Evolutionary conservation across 2,797 vertebrate species (phyloP), one percentile per base, ranked within the genome.

Genomic region (Brachymystax lenok): DNA sequence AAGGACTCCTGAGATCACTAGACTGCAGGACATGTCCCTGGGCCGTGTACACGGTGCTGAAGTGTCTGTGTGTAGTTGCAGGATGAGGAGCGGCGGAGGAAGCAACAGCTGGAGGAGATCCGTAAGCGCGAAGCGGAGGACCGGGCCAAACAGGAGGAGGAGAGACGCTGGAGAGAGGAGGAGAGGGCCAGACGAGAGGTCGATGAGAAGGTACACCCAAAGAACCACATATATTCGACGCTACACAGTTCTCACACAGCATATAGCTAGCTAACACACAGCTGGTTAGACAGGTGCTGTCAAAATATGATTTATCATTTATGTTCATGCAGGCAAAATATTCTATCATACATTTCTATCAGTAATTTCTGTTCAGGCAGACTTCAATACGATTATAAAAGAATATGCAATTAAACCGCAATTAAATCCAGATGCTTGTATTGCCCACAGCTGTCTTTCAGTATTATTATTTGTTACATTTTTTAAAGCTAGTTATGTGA

Each of bases 21-120:
- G 40, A 46, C 10, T 24, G 59, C 0, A 46, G 30, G 16, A 21
- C 10, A 69, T 0, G 68, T 21, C 50, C 1, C 35, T 24, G 13
- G 24, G 5, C 4, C 14, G 71, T 68, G 51, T 54, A 54, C 75
- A 51, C 71, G 70, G 35, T 33, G 50, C 40, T 46, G 40, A 46
- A 46, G 24, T 51, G 40, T 77, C 71, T 76, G 68, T 69, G 69
- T 56, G 14, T 93, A 99, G 98, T 92, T 99, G 88, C 98, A 99
- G 96, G 98, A 99, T 14, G 98, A 99, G 90, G 98, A 99, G 83
- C 95, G 96, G 13, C 90, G 97, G 79, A 94, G 97, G 74, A 98
- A 98, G 88, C 98, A 99, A 77, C 98, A 99, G 69, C 77, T 98
- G 89, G 98, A 99, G 92, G 98, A 99, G 87, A 96, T 98, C 86